Base-by-base conservation (phyloP, 1,140 invertebrate species). In the Aphidius ervi region DNA sequence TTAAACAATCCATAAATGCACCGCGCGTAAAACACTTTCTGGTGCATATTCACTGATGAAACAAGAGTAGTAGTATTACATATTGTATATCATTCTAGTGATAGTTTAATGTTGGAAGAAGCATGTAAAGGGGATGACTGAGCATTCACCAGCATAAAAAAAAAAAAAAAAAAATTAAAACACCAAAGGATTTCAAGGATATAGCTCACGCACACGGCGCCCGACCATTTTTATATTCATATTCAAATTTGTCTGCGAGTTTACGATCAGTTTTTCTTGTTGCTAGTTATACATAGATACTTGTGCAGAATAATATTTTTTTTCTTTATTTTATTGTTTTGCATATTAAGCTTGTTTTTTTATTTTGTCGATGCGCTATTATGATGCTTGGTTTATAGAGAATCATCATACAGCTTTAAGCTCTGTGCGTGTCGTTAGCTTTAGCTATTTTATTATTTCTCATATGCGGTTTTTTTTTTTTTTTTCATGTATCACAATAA, bases 1-100 rank as follows among this genome's bases (percentile, higher is more conserved):
- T 79, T 79, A 79, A 78, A 77, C 74, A 79, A 78, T 78, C 76
- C 78, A 78, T 80, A 78, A 80, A 80, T 67, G 71, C 69, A 63
- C 55, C 67, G 68, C 70, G 70, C 74, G 73, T 78, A 78, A 78
- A 77, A 76, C 74, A 74, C 71, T 73, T 57, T 63, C 58, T 41
- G 37, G 56, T 41, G 55, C 54, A 60, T 47, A 66, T 52, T 53
- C 63, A 16, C 16, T 16, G 16, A 16, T 16, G 16, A n/a, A 16
- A 48, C 10, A 23, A 9, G 6, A 49, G 63, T 52, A 49, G 56
- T 58, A 61, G 52, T 59, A 63, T 46, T 5, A 53, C 47, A 45
- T 47, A 42, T 41, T 46, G 31, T 20, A 45, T 42, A 47, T 45
- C n/a, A 47, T 10, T 31, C 49, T 47, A 43, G 56, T 43, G 2